Conservation (phyloP, 2,797 vertebrate species). For the Schizopygopsis malacanthus region DNA sequence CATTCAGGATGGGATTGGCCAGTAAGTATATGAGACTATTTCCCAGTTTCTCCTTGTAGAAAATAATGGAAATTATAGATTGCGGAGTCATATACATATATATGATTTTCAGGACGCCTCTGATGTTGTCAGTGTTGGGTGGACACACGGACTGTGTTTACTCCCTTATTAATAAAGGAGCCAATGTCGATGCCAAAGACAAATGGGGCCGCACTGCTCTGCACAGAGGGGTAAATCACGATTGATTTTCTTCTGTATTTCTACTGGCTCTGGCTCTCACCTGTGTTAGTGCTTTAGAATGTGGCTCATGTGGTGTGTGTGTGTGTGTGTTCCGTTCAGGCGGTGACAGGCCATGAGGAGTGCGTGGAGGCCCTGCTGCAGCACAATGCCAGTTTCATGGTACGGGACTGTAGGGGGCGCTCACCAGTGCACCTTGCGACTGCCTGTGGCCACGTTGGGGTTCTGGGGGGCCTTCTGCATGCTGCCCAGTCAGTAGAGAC, state of each 20-base stretch:
- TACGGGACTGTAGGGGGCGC: slow-evolving; percentile 89
- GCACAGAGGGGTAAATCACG: slow-evolving; percentile 90
- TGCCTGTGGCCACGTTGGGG: slow-evolving; percentile 93
- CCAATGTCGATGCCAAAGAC: slow-evolving; percentile 97
- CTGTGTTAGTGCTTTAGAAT: neutral
- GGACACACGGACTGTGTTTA: slow-evolving; percentile 97
- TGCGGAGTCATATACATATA: neutral
- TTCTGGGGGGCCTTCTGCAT: slow-evolving; percentile 93
- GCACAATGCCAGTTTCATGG: slow-evolving; percentile 90
- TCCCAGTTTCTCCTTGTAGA: neutral
- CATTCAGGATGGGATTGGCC: slow-evolving; percentile 96
- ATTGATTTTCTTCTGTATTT: neutral
- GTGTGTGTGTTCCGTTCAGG: slow-evolving; percentile 73
- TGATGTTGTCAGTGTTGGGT: slow-evolving; percentile 96
- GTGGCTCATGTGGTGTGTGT: neutral
- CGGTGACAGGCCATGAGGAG: slow-evolving; percentile 96
- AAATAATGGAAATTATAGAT: neutral
- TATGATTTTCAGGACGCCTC: slow-evolving; percentile 84
- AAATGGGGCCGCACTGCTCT: slow-evolving; percentile 95
- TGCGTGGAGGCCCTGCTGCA: slow-evolving; percentile 96
- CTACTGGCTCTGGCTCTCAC: neutral
- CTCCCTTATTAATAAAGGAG: slow-evolving; percentile 95
- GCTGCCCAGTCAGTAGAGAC: slow-evolving; percentile 87
- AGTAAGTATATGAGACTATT: slow-evolving; percentile 80
- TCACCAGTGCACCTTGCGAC: slow-evolving; percentile 94